Conservation (phyloP, 1,140 invertebrate genomes). For the Drosophila ambigua region DNA sequence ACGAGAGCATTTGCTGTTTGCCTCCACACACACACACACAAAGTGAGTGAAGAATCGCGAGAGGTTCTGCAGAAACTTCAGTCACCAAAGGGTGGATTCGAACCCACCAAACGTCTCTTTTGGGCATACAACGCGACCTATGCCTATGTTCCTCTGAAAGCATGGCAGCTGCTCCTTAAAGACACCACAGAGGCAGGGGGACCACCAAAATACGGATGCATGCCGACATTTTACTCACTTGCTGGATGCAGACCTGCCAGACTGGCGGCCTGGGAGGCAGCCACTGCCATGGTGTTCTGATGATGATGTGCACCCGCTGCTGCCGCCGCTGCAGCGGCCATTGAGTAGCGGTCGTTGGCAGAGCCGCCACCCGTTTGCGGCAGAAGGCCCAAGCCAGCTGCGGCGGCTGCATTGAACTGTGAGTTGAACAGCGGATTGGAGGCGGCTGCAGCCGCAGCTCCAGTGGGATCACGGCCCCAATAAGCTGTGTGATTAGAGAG, state of each 20-base stretch:
- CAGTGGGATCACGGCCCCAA: constrained; percentile 87
- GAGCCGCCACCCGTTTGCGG: constrained; percentile 71
- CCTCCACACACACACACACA: constrained; percentile 33
- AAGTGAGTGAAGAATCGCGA: background rate
- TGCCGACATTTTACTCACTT: constrained; percentile 86
- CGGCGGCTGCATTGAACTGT: constrained; percentile 84
- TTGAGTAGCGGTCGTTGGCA: constrained; percentile 76
- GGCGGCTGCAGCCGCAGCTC: constrained; percentile 83
- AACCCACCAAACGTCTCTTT: background rate
- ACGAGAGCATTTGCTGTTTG: constrained; percentile 67
- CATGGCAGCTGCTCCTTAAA: background rate
- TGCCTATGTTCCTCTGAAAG: too few relatives aligned
- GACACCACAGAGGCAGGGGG: background rate
- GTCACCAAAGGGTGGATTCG: background rate
- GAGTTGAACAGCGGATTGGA: constrained; percentile 83
- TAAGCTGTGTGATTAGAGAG: constrained; percentile 86
- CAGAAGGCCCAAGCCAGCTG: constrained; percentile 84
- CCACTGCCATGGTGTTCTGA: constrained; percentile 90
- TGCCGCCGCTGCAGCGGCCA: constrained; percentile 83
- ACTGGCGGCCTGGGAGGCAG: constrained; percentile 91
- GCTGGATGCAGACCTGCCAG: constrained; percentile 88
- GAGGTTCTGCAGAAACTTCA: background rate
- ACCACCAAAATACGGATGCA: constrained; percentile 30
- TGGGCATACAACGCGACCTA: too few relatives aligned
- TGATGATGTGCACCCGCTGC: constrained; percentile 86